phyloP scores from a whole-genome alignment of 2,888 invertebrate genomes.

The Colostygia pectinataria region DNA sequence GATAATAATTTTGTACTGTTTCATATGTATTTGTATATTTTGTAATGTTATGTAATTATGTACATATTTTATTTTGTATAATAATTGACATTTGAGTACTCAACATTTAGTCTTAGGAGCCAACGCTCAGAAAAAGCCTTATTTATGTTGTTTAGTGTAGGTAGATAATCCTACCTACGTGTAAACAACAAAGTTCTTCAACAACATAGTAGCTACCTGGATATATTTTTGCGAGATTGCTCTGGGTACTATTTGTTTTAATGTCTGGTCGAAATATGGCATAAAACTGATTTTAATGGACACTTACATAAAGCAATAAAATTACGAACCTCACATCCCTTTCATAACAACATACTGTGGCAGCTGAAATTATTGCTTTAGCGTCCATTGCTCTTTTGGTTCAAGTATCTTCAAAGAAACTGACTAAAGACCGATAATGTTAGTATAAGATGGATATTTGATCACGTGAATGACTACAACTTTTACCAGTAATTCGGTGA shows the following conservation, averaged over 20 bases:
- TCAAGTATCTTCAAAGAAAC: constrained; percentile 18
- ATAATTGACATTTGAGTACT: no score
- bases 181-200: no score
- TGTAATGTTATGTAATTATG: no score
- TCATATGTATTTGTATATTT: no score
- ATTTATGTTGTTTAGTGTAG: no score
- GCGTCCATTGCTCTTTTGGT: constrained; percentile 30
- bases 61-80: no score
- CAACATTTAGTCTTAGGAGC: no score
- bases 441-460: constrained; percentile 11
- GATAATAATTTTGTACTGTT: no score
- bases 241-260: constrained; percentile 24
- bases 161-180: no score
- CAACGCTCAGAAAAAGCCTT: no score
- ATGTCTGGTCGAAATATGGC: constrained; percentile 34
- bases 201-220: no score
- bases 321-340: constrained; percentile 37
- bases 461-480: constrained; percentile 1
- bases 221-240: constrained; percentile 15
- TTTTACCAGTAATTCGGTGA: neutral
- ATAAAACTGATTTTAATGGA: constrained; percentile 63
- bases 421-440: constrained; percentile 30
- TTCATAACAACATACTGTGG: constrained; percentile 31
- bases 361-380: constrained; percentile 32
- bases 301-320: constrained; percentile 57